Evolutionary conservation across 2,113 vertebrate genomes (phyloP).

Genomic region (Poecile atricapillus): DNA sequence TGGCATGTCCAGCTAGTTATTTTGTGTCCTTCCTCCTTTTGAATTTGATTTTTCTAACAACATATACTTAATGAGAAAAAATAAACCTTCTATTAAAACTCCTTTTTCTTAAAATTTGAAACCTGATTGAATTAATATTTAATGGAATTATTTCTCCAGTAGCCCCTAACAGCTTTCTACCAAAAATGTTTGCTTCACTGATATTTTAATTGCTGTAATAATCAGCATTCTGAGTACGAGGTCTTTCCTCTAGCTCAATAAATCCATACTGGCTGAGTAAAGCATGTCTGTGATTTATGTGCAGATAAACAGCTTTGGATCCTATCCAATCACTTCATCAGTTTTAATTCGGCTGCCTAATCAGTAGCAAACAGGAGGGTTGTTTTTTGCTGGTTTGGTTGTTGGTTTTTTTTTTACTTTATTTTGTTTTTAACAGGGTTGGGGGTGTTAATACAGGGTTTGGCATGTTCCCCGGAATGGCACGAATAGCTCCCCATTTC

Average conservation of each 20-base stretch:
- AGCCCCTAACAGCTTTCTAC: constrained; percentile 11
- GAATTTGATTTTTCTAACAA: constrained; percentile 9
- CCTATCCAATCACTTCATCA: constrained; percentile 57
- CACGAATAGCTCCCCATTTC: constrained; percentile 48
- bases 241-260: constrained; percentile 29
- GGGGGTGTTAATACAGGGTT: constrained; percentile 22
- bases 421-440: not conserved
- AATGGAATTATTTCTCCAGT: constrained; percentile 4
- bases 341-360: constrained; percentile 67
- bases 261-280: constrained; percentile 53
- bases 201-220: constrained; percentile 62
- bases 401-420: not conserved
- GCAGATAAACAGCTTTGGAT: constrained; percentile 68
- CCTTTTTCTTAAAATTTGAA: not conserved
- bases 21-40: not conserved
- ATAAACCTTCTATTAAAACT: not conserved
- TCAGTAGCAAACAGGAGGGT: constrained; percentile 60
- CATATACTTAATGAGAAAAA: not conserved
- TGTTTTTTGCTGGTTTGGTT: not conserved
- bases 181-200: constrained; percentile 42
- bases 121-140: constrained; percentile 22
- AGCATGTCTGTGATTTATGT: constrained; percentile 63
- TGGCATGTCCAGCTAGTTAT: constrained; percentile 47
- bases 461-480: constrained; percentile 48
- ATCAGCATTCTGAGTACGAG: constrained; percentile 50